Base-by-base conservation (phyloP, 2,888 invertebrate genomes). In the Sclerodermus sp. region DNA sequence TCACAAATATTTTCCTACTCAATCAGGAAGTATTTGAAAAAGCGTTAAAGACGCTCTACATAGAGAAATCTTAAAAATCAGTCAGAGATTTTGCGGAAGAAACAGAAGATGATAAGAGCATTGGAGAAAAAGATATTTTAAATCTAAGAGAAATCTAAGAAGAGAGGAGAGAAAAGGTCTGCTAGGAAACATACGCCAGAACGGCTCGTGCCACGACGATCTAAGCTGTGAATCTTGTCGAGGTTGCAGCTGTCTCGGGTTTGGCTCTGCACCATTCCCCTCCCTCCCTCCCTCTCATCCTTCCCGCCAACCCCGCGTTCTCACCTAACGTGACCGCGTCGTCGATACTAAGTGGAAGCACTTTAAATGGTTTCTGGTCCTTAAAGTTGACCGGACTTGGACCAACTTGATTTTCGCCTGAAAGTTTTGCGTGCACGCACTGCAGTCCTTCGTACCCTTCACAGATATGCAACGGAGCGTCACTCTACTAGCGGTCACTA, bases 151-250 rank as follows among this genome's bases (percentile, higher is more conserved):
- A 56, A 44, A 47, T 42, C 48, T 41, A 44, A 30, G 47, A 44
- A 29, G 51, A 38, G 53, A 52, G 57, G 51, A 57, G 54, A 49
- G 50, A 45, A 47, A 47, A 49, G 52, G 54, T 48, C 53, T 48
- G 44, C 42, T 67, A 70, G 64, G 64, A 70, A 73, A 68, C 73
- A 72, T 70, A 74, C 71, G 74, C 69, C 66, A 63, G 60, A 60
- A 60, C 62, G 74, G 72, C 74, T 74, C 74, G 74, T 74, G 74
- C 74, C 74, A 71, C 71, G 62, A 65, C 70, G 70, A 68, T 70
- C 70, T 66, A 68, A 67, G 63, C 63, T 66, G 65, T 67, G n/a
- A n/a, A 67, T 70, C 60, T 57, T 43, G 66, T 64, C 8, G 52
- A 65, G 58, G 63, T 59, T 68, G 70, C 70, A 70, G 70, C 70